Conservation (phyloP, 1,140 invertebrate species). For the Olivierus martensii region DNA sequence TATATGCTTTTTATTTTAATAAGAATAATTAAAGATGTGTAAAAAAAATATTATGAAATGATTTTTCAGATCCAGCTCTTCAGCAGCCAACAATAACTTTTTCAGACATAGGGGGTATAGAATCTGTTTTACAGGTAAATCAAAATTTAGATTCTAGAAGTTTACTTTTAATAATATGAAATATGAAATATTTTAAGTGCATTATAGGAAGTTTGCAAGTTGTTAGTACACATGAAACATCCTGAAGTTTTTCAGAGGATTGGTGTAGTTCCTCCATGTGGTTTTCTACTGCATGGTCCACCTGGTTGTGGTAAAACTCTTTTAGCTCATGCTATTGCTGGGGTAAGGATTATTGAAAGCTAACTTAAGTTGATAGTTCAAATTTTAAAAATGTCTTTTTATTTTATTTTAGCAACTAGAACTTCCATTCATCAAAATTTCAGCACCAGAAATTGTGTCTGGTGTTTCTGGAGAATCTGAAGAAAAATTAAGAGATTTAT, state of each 20-base stretch:
- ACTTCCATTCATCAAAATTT: constrained; percentile 67
- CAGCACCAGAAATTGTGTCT: constrained; percentile 81
- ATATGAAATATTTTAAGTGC: background rate
- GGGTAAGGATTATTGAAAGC: constrained; percentile 43
- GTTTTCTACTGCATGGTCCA: constrained; percentile 78
- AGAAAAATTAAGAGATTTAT: constrained; percentile 75
- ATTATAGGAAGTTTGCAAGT: constrained; percentile 52
- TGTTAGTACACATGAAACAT: constrained; percentile 67
- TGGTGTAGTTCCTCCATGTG: constrained; percentile 64
- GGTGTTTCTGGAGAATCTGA: constrained; percentile 90
- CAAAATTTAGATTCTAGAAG: background rate
- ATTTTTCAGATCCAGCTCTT: constrained; percentile 12
- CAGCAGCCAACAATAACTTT: constrained; percentile 41
- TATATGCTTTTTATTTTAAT: too few species aligned
- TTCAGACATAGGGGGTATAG: constrained; percentile 57
- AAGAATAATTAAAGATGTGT: too few species aligned
- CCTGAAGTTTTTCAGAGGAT: constrained; percentile 64
- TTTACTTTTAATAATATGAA: background rate
- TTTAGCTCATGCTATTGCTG: constrained; percentile 81
- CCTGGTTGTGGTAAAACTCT: constrained; percentile 88
- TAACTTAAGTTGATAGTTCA: background rate
- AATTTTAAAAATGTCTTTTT: background rate
- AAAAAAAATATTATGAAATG: too few species aligned
- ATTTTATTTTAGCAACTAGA: constrained; percentile 34
- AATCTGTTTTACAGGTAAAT: constrained; percentile 42